Evolutionary conservation across 2,888 invertebrate species (phyloP).

Genomic region (Thelaira solivaga): DNA sequence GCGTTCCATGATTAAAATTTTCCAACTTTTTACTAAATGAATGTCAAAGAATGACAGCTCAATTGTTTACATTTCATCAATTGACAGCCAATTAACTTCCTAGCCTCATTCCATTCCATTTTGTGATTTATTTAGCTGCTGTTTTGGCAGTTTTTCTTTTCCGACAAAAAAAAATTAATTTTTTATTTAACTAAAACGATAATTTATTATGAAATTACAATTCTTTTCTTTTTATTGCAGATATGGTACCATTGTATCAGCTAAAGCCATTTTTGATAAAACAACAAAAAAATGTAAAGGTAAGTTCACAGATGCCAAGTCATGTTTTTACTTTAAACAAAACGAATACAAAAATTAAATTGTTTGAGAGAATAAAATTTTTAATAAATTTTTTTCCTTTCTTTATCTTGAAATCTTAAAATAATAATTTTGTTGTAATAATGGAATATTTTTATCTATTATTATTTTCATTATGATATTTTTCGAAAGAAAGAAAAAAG

Average conservation of each 20-base stretch:
- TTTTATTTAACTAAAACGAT: too few species aligned
- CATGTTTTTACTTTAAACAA: background rate
- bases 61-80: too few species aligned
- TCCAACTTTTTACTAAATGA: too few species aligned
- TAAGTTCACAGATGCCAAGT: conserved; percentile 79
- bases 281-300: conserved; percentile 99
- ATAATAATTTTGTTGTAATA: conserved; percentile 40
- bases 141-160: too few species aligned
- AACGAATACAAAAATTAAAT: background rate
- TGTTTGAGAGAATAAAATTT: too few species aligned
- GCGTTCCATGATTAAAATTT: too few species aligned
- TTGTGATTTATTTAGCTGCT: too few species aligned
- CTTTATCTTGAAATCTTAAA: conserved; percentile 14
- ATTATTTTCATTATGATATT: conserved; percentile 9
- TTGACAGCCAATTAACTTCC: too few species aligned
- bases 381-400: conserved; percentile 10
- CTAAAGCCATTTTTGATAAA: conserved; percentile 99
- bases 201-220: background rate
- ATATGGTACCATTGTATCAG: conserved; percentile 98
- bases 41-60: too few species aligned
- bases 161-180: too few species aligned
- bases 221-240: conserved; percentile 78
- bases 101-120: too few species aligned
- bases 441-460: conserved; percentile 31
- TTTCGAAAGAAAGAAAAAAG: conserved; percentile 25